Evolutionary conservation across 30 jellyfish, hydroid and myxozoan species (phyloP), one percentile per base, ranked within the genome.

Genomic region (Mastigias papua): DNA sequence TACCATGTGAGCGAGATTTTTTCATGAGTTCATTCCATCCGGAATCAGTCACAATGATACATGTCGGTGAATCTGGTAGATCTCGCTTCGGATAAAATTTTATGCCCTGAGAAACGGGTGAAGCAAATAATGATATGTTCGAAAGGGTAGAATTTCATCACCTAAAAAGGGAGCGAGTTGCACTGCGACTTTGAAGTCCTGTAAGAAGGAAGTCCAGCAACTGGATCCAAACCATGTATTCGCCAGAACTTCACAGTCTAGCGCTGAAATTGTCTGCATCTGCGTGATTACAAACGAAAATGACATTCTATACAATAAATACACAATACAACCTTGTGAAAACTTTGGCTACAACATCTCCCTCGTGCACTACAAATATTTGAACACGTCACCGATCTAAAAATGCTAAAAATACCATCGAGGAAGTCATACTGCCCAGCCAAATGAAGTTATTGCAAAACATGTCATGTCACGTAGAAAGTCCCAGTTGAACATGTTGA

Each of bases 401-500:
- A 63, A 63, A 63, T 19, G 74, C 23, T 63, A 63, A 63, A 63
- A 63, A 63, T 63, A 7, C 19, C 46, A 27, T n/a, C n/a, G n/a
- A 20, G 74, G 74, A 3, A 2, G 37, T 10, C 19, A 23, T 6
- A 25, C 42, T 19, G 74, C 74, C 74, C 21, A 23, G 74, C 7
- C 21, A 63, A 63, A 27, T 42, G 74, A 63, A 63, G 42, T 63
- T 63, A 63, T n/a, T 63, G 46, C 22, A 63, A 63, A 22, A 63
- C 42, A 42, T 54, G 67, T 54, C 42, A 42, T 54, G 67, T 54
- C 74, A 25, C 46, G 19, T 63, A 63, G 74, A 63, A 63, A 63
- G 74, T 25, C 42, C 74, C 22, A 17, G 26, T 42, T 4, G 13
- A 42, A 0, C 13, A 42, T 42, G 13, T 21, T 54, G 27, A 19